These are phyloP conservation scores for Scaptomyza polygonia DNA, from an alignment of 2,888 invertebrate species.

Conservation along the genomic window DNA sequence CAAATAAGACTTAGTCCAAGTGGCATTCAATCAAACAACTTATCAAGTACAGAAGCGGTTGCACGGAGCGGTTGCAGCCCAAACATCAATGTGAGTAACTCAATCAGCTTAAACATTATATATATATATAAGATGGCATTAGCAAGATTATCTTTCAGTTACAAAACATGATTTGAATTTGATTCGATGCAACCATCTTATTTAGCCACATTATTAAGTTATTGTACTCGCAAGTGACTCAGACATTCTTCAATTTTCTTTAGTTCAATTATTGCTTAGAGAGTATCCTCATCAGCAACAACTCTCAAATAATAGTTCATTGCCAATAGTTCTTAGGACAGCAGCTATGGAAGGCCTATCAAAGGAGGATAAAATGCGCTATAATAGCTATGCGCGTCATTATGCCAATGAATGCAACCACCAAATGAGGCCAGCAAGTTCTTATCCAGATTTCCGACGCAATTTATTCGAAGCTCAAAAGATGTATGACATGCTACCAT, in stretches of 20 bases:
- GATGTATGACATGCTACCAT: too few relatives aligned
- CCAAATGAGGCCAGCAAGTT: background rate
- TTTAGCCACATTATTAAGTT: too few relatives aligned
- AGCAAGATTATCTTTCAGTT: too few relatives aligned
- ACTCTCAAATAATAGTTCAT: too few relatives aligned
- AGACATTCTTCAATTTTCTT: background rate
- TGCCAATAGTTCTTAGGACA: too few relatives aligned
- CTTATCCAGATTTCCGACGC: background rate
- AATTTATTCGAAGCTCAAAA: too few relatives aligned
- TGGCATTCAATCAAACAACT: background rate
- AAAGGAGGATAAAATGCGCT: background rate
- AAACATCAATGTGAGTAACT: background rate
- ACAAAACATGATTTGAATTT: too few relatives aligned
- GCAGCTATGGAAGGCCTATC: background rate
- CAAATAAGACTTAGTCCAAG: background rate
- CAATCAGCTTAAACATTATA: background rate
- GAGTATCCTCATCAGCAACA: background rate
- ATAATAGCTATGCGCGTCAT: background rate
- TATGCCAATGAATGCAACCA: fast-evolving
- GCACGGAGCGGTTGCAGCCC: background rate
- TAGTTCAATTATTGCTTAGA: background rate
- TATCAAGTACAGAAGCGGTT: background rate
- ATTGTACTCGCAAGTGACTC: too few relatives aligned
- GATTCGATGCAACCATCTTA: background rate
- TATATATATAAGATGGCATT: too few relatives aligned